A percentile compares a stretch with the other conserved stretches of the same genome.
Conservation (phyloP, 92 coral and sea anemone genomes). For the Zoanthus sansibaricus region DNA sequence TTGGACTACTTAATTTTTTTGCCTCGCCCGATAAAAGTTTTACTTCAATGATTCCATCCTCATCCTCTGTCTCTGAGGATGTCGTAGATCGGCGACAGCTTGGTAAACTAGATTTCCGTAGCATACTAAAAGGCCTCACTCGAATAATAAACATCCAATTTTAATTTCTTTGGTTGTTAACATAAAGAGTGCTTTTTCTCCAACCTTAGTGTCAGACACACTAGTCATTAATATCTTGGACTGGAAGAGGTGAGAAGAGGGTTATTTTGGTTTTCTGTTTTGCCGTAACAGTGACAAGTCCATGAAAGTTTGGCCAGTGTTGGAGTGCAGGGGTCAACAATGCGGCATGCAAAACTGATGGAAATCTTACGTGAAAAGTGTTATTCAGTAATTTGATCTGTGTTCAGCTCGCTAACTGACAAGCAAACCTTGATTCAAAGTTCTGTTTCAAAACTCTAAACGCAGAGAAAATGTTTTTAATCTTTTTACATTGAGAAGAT, state of each 20-base stretch:
- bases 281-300: conserved; percentile 1
- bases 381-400: conserved; percentile 38
- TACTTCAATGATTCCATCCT: no score
- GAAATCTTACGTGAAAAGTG: conserved; percentile 3
- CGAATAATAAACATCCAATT: no score
- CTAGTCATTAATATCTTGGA: no score
- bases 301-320: not conserved
- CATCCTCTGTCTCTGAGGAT: no score
- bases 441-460: conserved; percentile 2
- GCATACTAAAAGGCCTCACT: no score
- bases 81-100: no score
- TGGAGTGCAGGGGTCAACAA: conserved; percentile 12
- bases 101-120: no score
- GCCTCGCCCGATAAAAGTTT: no score
- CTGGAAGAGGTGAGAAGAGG: not conserved
- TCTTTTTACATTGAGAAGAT: not conserved
- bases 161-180: no score
- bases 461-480: not conserved
- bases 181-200: no score
- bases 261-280: conserved; percentile 10
- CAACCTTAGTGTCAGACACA: no score
- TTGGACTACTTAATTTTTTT: no score
- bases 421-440: not conserved
- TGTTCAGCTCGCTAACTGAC: not conserved
- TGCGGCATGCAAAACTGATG: conserved; percentile 3